Percentiles rank a stretch among this genome's conserved stretches.
phyloP scores from a whole-genome alignment of 2,888 invertebrate genomes.

The Agrypnus murinus region DNA sequence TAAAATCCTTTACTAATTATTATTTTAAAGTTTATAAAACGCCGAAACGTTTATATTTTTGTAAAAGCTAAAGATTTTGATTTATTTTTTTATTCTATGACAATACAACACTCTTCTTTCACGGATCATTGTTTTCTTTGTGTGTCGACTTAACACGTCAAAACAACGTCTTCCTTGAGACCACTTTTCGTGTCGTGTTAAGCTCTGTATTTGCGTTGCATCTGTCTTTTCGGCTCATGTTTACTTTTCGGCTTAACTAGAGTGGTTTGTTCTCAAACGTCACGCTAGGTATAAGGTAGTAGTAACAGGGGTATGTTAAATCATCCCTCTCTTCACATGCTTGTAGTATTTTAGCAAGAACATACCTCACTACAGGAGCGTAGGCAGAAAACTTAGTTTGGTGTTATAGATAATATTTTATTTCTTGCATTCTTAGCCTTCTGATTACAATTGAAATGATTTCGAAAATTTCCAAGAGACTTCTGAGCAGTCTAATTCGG shows the following conservation, averaged over 20 bases:
- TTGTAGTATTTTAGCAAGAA: not conserved
- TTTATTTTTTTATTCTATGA: too few species aligned
- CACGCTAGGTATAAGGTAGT: slow-evolving; percentile 36
- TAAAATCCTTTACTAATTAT: not conserved
- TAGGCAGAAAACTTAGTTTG: too few species aligned
- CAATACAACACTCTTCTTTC: not conserved
- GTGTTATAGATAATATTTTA: too few species aligned
- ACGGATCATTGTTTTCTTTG: slow-evolving; percentile 7
- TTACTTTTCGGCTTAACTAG: slow-evolving; percentile 63
- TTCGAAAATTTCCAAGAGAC: not conserved
- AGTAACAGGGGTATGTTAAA: not conserved
- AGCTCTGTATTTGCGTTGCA: slow-evolving; percentile 63
- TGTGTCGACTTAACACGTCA: slow-evolving; percentile 38
- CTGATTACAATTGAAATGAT: too few species aligned
- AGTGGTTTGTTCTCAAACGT: slow-evolving; percentile 58
- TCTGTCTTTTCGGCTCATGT: slow-evolving; percentile 63
- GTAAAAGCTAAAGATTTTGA: too few species aligned
- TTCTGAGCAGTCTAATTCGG: not conserved
- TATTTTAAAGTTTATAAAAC: not conserved
- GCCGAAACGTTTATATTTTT: too few species aligned
- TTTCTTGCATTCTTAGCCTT: too few species aligned
- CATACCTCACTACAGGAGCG: too few species aligned
- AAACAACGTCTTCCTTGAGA: slow-evolving; percentile 36
- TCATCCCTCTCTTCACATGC: slow-evolving; percentile 1
- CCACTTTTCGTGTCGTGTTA: slow-evolving; percentile 53